Conservation (phyloP, 2,888 invertebrate genomes). For the Amaurobius ferox region DNA sequence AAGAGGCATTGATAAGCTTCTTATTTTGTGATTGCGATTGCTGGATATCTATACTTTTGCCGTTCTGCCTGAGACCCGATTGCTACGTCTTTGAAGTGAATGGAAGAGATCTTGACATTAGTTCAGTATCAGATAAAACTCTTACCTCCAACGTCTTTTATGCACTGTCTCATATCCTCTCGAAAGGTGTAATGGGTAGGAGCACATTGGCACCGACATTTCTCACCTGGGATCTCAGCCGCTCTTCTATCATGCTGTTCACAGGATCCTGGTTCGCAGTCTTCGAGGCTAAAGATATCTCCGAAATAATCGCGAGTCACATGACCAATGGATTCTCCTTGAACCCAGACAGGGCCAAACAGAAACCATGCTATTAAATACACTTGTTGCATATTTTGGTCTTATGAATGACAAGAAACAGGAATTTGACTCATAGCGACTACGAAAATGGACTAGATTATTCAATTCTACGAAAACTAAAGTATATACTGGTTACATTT, state of each 20-base stretch:
- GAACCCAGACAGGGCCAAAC: not conserved
- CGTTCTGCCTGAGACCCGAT: no score
- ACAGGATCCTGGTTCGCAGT: conserved; percentile 54
- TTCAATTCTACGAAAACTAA: no score
- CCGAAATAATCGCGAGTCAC: conserved; percentile 82
- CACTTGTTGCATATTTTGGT: conserved; percentile 23
- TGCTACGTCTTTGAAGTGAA: no score
- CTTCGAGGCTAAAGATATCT: conserved; percentile 81
- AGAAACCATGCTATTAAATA: conserved; percentile 29
- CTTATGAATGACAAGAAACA: no score
- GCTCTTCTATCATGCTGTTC: conserved; percentile 78
- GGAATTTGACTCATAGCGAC: no score
- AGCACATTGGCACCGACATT: conserved; percentile 88
- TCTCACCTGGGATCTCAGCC: conserved; percentile 76
- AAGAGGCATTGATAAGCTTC: no score
- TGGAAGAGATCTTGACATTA: no score
- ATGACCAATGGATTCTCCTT: conserved; percentile 47
- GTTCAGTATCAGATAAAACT: no score
- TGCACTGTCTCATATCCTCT: conserved; percentile 90
- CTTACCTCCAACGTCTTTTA: conserved; percentile 90
- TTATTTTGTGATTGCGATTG: no score
- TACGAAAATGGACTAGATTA: no score
- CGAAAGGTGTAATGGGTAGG: conserved; percentile 87
- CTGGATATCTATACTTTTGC: no score
- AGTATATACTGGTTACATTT: no score